These are phyloP conservation scores for Scomber japonicus DNA, from an alignment of 2,113 vertebrate genomes.

Conservation along the genomic window DNA sequence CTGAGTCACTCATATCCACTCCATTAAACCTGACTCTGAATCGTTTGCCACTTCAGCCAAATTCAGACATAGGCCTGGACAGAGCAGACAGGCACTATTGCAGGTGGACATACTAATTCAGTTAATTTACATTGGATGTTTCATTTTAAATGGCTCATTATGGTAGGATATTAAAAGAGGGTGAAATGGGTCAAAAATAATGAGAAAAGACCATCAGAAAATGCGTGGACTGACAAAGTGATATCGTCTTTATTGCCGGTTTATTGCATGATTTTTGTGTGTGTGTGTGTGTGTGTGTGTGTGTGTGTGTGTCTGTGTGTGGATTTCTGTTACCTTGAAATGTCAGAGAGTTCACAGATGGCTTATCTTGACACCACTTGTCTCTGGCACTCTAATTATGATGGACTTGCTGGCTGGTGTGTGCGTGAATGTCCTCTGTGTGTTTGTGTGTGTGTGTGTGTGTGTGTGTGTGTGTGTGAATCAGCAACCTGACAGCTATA, in stretches of 20 bases:
- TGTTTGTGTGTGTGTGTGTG: neutral
- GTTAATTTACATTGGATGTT: constrained; percentile 42
- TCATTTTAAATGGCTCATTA: constrained; percentile 47
- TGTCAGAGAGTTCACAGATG: constrained; percentile 57
- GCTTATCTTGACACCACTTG: constrained; percentile 57
- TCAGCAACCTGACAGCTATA: constrained; percentile 30
- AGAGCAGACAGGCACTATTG: constrained; percentile 48
- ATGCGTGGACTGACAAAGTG: neutral
- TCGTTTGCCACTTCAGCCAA: constrained; percentile 70
- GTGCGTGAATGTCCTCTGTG: constrained; percentile 9
- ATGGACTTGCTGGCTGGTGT: constrained; percentile 31
- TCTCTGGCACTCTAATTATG: constrained; percentile 54
- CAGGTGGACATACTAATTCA: constrained; percentile 67
- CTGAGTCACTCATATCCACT: constrained; percentile 60
- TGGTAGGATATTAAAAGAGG: constrained; percentile 12
- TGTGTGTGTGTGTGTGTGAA: neutral
- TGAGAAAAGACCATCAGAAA: neutral
- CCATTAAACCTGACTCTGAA: constrained; percentile 75
- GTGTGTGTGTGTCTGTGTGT: neutral
- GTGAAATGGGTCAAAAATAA: constrained; percentile 25
- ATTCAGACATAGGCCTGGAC: constrained; percentile 54
- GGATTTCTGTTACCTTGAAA: constrained; percentile 37
- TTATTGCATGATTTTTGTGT: constrained; percentile 2
- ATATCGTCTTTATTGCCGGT: neutral
- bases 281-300: neutral